Base-by-base conservation (phyloP, 2,797 vertebrate genomes). In the Lepilemur ruficaudatus region DNA sequence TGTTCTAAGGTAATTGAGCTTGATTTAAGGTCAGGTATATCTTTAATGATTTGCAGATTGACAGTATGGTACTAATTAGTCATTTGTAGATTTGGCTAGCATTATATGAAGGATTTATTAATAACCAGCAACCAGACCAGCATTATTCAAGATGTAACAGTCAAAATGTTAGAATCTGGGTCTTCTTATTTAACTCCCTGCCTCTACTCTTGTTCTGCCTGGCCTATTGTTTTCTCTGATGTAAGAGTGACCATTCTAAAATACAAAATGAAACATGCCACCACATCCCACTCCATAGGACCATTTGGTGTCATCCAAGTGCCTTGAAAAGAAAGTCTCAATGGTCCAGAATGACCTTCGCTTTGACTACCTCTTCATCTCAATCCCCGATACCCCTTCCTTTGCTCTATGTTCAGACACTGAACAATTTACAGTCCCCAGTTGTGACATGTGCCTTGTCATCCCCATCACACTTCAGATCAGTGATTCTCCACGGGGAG, bases 101-200 rank as follows among this genome's bases (percentile, higher is more conserved):
- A n/a, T 84, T 59, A 75, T 6, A 75, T 73, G 11, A 94, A 55
- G 35, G 43, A 79, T 81, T 92, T 96, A 43, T 48, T 32, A 96
- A 72, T 78, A 86, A 22, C 8, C 22, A 93, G 25, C n/a, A 95
- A 87, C n/a, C 69, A 87, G 55, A 57, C 2, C 30, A 95, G 84
- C n/a, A 52, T 35, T 89, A 3, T 81, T 78, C 10, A 28, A 81
- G 43, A 93, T 41, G 7, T 59, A 69, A 25, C 25, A 22, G 23
- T 93, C 57, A 93, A 91, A 87, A 79, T 67, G 10, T 48, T 38
- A 15, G 28, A 18, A 92, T 12, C 18, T 82, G 12, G 0, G 5
- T 95, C 13, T 88, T 61, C 28, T 69, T 73, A 43, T 6, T 79
- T 41, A 57, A 14, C 4, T 59, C 9, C 4, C 35, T 46, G 35